Evolutionary conservation across 2,113 vertebrate species (phyloP).

Genomic region (Bubalus kerabau): DNA sequence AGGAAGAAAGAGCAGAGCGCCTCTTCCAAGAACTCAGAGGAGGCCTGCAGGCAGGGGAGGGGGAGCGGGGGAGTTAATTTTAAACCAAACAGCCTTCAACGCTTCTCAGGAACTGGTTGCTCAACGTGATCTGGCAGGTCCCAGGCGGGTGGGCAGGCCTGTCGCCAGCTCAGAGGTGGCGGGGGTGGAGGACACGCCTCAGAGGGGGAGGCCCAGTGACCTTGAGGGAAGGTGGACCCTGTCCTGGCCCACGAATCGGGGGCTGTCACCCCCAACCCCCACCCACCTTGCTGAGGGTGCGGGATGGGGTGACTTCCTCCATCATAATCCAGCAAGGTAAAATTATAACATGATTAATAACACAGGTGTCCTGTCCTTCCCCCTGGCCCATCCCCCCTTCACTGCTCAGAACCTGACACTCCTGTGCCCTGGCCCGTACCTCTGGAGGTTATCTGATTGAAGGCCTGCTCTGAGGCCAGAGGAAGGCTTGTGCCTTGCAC

Average conservation of each 20-base stretch:
- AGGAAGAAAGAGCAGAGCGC: slow-evolving; percentile 62
- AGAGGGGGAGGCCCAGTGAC: slow-evolving; percentile 5
- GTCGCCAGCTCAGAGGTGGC: slow-evolving; percentile 47
- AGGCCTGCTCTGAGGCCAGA: not conserved
- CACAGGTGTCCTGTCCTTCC: not conserved
- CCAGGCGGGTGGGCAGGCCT: slow-evolving; percentile 34
- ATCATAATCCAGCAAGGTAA: not conserved
- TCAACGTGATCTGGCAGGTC: slow-evolving; percentile 69
- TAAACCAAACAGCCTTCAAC: slow-evolving; percentile 70
- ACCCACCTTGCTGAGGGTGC: not conserved
- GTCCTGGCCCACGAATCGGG: not conserved
- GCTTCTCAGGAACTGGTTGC: slow-evolving; percentile 74
- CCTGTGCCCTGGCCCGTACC: not conserved
- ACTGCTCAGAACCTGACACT: not conserved
- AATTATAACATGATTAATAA: not conserved
- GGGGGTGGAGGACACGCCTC: slow-evolving; percentile 1
- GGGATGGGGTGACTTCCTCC: not conserved
- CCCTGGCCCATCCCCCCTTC: not conserved
- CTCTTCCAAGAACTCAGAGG: slow-evolving; percentile 73
- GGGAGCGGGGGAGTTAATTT: slow-evolving; percentile 71
- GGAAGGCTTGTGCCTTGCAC: not conserved
- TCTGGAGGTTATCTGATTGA: not conserved
- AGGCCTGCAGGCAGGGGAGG: slow-evolving; percentile 32
- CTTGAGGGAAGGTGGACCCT: slow-evolving; percentile 36
- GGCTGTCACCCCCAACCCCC: not conserved